These are phyloP conservation scores for Scarus forsteni DNA, from an alignment of 2,797 vertebrate genomes.

Conservation along the genomic window DNA sequence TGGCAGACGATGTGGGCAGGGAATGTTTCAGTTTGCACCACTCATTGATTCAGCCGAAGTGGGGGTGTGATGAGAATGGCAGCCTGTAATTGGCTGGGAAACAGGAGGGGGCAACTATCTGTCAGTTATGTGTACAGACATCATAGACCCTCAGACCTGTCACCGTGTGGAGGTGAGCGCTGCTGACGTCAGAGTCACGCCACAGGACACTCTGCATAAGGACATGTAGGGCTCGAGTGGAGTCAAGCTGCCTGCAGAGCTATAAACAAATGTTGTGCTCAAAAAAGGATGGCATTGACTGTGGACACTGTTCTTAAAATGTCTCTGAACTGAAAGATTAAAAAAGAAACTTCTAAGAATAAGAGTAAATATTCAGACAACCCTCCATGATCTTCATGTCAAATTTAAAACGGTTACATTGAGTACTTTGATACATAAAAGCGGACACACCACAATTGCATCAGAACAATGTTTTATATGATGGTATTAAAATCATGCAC, in stretches of 20 bases:
- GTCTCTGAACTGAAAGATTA: neutral
- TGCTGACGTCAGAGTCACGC: slow-evolving; percentile 31
- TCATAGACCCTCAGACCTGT: slow-evolving; percentile 31
- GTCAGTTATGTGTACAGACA: slow-evolving; percentile 45
- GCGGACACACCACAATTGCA: too few species aligned
- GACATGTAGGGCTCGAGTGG: slow-evolving; percentile 41
- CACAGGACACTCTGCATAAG: slow-evolving; percentile 36
- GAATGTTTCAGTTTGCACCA: slow-evolving; percentile 41
- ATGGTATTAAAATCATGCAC: too few species aligned
- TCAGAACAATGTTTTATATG: too few species aligned
- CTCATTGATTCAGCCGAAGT: slow-evolving; percentile 43
- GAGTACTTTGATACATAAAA: too few species aligned
- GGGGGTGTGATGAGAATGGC: slow-evolving; percentile 54
- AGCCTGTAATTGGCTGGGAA: slow-evolving; percentile 61
- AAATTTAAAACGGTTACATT: neutral
- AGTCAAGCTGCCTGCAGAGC: slow-evolving; percentile 53
- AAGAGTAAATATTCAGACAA: neutral
- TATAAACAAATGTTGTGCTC: slow-evolving; percentile 65
- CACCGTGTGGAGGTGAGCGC: slow-evolving; percentile 21
- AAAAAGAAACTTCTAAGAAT: slow-evolving; percentile 7
- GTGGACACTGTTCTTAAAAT: neutral
- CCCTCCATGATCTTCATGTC: neutral
- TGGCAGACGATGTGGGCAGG: slow-evolving; percentile 11
- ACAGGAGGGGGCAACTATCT: slow-evolving; percentile 14
- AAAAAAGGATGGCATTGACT: slow-evolving; percentile 9